Evolutionary conservation across 2,113 vertebrate species (phyloP).

Genomic region (Blennius ocellaris): DNA sequence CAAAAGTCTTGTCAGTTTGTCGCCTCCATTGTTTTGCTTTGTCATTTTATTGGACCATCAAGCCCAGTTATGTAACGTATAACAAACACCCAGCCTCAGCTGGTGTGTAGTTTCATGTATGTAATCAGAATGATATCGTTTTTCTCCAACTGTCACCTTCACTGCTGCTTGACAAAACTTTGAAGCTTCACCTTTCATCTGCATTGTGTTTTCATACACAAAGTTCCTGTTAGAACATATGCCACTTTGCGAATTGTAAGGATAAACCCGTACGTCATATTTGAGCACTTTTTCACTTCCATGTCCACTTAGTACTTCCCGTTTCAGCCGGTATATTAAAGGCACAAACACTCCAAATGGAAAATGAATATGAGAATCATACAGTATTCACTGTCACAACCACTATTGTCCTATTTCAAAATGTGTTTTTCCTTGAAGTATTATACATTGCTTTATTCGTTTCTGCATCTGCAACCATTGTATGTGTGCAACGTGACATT

Average conservation of each 20-base stretch:
- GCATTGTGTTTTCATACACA: background rate
- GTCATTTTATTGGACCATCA: no score
- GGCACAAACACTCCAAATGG: slow-evolving; percentile 20
- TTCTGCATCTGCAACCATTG: background rate
- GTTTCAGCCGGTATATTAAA: slow-evolving; percentile 7
- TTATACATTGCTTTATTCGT: background rate
- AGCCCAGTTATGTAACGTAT: no score
- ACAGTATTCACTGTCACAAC: no score
- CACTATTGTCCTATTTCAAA: slow-evolving; percentile 1
- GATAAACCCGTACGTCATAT: background rate
- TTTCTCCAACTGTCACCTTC: no score
- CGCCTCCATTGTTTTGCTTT: no score
- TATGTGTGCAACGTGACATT: no score
- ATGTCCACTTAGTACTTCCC: background rate
- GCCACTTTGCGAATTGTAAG: background rate
- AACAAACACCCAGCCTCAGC: no score
- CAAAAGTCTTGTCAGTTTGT: no score
- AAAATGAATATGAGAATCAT: background rate
- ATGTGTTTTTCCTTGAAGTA: background rate
- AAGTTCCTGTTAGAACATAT: background rate
- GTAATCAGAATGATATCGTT: no score
- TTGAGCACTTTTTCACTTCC: background rate
- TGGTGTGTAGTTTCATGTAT: no score
- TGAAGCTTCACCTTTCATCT: slow-evolving; percentile 1
- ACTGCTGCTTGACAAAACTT: background rate